phyloP scores from a whole-genome alignment of 2,888 invertebrate genomes.

The Blera fallax region DNA sequence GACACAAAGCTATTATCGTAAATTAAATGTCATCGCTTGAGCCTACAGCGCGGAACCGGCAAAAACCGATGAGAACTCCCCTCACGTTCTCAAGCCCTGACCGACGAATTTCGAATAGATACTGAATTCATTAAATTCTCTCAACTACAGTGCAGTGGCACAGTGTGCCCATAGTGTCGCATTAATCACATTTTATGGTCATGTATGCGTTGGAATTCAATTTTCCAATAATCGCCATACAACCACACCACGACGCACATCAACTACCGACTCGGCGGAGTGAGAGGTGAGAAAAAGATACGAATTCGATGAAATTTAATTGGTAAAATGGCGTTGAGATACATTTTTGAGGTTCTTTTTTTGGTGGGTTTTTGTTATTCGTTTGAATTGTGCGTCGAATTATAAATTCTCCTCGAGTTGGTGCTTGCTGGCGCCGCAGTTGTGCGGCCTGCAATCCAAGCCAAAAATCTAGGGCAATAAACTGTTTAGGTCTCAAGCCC shows the following conservation, averaged over 20 bases:
- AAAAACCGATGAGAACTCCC: not conserved
- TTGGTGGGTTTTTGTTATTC: not conserved
- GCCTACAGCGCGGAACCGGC: not conserved
- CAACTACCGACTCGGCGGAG: not conserved
- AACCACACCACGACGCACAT: not conserved
- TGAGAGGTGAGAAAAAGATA: slow-evolving; percentile 17
- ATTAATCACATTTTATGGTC: slow-evolving; percentile 66
- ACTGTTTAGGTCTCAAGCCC: slow-evolving; percentile 38
- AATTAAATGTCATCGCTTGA: slow-evolving; percentile 11
- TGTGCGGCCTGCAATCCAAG: slow-evolving; percentile 25
- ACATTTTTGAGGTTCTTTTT: not conserved
- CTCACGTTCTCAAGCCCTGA: not conserved
- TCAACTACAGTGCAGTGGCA: slow-evolving; percentile 44
- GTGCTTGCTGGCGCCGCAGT: not conserved
- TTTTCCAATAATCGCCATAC: slow-evolving; percentile 51
- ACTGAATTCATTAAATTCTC: slow-evolving; percentile 63
- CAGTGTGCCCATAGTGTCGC: slow-evolving; percentile 35
- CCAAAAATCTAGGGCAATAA: slow-evolving; percentile 59
- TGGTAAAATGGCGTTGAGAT: slow-evolving; percentile 40
- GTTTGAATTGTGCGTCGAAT: not conserved
- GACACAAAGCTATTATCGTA: slow-evolving; percentile 27
- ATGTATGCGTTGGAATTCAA: slow-evolving; percentile 55
- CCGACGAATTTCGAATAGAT: slow-evolving; percentile 45
- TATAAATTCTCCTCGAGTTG: not conserved
- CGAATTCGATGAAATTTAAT: slow-evolving; percentile 43